Conservation (phyloP, 2,113 vertebrate species). For the Ceuthmochares aereus region DNA sequence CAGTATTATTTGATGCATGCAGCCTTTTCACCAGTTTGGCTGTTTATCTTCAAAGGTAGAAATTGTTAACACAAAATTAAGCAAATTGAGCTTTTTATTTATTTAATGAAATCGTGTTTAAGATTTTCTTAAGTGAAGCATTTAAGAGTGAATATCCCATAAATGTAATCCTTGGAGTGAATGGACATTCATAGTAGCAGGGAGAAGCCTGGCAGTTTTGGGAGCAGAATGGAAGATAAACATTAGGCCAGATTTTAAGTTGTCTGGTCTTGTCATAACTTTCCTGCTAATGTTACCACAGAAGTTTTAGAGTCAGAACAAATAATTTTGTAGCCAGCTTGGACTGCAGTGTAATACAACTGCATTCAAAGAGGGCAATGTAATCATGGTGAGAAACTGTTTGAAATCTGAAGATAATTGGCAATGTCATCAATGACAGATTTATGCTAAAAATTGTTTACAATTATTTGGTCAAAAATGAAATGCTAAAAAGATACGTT, state of each 20-base stretch:
- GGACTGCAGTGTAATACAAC: neutral
- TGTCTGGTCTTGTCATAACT: neutral
- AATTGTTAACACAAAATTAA: neutral
- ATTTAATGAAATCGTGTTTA: neutral
- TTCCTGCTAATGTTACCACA: neutral
- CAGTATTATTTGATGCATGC: neutral
- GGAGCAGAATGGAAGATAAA: neutral
- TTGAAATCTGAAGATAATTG: constrained; percentile 25
- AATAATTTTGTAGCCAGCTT: constrained; percentile 41
- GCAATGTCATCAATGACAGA: neutral
- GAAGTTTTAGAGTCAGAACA: constrained; percentile 49
- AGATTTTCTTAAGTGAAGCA: neutral
- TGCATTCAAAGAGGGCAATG: neutral
- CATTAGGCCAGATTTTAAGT: neutral
- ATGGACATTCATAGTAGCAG: neutral
- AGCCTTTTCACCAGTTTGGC: constrained; percentile 16
- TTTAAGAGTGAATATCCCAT: neutral
- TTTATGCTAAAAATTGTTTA: neutral
- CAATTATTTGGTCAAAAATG: neutral
- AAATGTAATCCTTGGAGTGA: neutral
- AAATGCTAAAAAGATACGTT: neutral
- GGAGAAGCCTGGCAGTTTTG: constrained; percentile 7
- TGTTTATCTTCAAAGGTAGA: constrained; percentile 12
- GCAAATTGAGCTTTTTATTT: neutral
- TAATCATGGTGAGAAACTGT: neutral